Percentiles rank a stretch among this genome's conserved stretches.
Evolutionary conservation across 92 coral and sea anemone species (phyloP).

Genomic region (Parazoanthus atlanticus): DNA sequence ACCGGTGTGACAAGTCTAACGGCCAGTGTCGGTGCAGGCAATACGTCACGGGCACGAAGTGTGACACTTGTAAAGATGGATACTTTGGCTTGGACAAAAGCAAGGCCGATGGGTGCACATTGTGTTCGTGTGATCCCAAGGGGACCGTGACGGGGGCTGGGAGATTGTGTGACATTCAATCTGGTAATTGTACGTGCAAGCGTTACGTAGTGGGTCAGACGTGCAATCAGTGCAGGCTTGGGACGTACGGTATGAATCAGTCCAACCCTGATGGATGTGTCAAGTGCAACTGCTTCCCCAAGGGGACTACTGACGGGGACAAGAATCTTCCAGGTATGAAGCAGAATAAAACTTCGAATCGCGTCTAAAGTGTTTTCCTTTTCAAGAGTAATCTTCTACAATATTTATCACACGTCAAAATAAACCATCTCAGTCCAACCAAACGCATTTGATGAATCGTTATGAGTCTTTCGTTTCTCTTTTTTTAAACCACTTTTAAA

Average conservation of each 20-base stretch:
- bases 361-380: not conserved
- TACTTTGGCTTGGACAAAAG: slow-evolving; percentile 69
- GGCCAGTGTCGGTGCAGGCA: slow-evolving; percentile 83
- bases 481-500: too few relatives aligned
- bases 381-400: too few relatives aligned
- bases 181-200: slow-evolving; percentile 93
- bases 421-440: too few relatives aligned
- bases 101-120: slow-evolving; percentile 79
- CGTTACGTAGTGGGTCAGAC: slow-evolving; percentile 74
- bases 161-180: slow-evolving; percentile 72
- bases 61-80: slow-evolving; percentile 84
- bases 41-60: slow-evolving; percentile 72
- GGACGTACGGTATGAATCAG: slow-evolving; percentile 78
- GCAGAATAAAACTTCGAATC: not conserved
- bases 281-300: slow-evolving; percentile 80
- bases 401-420: too few relatives aligned
- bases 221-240: slow-evolving; percentile 79
- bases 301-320: slow-evolving; percentile 79
- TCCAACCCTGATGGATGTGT: slow-evolving; percentile 87
- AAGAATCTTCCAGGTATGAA: slow-evolving; percentile 59
- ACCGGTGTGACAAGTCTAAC: slow-evolving; percentile 65
- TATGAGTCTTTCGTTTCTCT: too few relatives aligned
- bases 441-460: too few relatives aligned
- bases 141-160: slow-evolving; percentile 79
- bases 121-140: slow-evolving; percentile 85